Conservation (phyloP, 2,888 invertebrate species). For the Cataglyphis cursor region DNA sequence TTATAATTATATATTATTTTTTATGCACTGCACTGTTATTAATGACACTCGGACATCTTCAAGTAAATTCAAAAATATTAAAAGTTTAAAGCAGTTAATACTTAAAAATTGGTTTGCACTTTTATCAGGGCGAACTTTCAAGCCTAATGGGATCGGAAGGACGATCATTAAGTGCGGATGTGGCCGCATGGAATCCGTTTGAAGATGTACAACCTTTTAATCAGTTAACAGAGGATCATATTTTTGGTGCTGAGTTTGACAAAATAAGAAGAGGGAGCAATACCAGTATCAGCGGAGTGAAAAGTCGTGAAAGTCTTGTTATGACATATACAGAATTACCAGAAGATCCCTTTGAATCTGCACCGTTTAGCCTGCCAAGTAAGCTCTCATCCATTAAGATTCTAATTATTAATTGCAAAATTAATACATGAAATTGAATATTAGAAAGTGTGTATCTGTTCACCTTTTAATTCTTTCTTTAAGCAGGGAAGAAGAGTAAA, state of each 20-base stretch:
- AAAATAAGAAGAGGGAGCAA: constrained; percentile 93
- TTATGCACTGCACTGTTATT: constrained; percentile 76
- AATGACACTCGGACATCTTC: neutral
- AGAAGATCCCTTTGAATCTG: constrained; percentile 93
- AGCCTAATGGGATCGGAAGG: constrained; percentile 83
- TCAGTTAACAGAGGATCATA: constrained; percentile 93
- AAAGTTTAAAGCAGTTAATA: constrained; percentile 34
- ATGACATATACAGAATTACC: constrained; percentile 89
- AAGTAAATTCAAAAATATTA: neutral
- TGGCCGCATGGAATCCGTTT: constrained; percentile 94
- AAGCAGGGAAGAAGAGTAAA: constrained; percentile 85
- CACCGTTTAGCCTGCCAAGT: constrained; percentile 93
- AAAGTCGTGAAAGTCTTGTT: constrained; percentile 91
- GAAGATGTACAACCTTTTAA: constrained; percentile 91
- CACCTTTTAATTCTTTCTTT: constrained; percentile 52
- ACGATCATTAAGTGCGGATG: constrained; percentile 88
- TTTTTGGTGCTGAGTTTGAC: constrained; percentile 94
- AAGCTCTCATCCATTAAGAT: constrained; percentile 77
- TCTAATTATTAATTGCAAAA: neutral
- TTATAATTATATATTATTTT: constrained; percentile 55
- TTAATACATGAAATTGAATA: neutral
- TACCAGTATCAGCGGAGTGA: constrained; percentile 92
- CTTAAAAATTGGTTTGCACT: constrained; percentile 14
- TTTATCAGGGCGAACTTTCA: constrained; percentile 85
- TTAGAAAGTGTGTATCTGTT: constrained; percentile 3